Percentiles rank a stretch among this genome's conserved stretches.
Conservation (phyloP, 2,888 invertebrate genomes). For the Uloborus plumipes region DNA sequence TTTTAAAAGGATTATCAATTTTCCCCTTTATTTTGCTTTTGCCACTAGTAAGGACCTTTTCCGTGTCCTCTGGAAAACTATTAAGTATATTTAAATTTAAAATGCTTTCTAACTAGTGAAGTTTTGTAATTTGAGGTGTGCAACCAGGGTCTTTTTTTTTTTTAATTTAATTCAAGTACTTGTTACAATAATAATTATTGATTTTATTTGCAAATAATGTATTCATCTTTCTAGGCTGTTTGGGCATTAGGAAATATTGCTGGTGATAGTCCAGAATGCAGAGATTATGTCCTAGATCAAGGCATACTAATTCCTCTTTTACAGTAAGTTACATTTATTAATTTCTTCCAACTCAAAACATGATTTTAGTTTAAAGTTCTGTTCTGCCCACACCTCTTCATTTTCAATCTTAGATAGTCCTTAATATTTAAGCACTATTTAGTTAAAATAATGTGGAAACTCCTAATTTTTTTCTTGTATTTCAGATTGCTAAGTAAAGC, state of each 20-base stretch:
- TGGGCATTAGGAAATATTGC: constrained; percentile 98
- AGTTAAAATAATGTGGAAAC: neutral
- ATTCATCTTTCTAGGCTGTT: constrained; percentile 76
- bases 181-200: neutral
- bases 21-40: too few relatives aligned
- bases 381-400: too few relatives aligned
- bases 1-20: too few relatives aligned
- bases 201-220: neutral
- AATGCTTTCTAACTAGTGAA: too few relatives aligned
- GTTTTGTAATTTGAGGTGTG: too few relatives aligned
- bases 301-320: constrained; percentile 88
- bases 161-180: neutral
- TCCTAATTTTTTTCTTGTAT: constrained; percentile 54
- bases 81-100: too few relatives aligned
- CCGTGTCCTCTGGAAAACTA: too few relatives aligned
- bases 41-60: too few relatives aligned
- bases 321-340: constrained; percentile 77
- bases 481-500: constrained; percentile 85
- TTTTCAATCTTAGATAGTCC: neutral
- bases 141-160: too few relatives aligned
- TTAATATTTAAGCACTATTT: neutral
- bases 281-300: constrained; percentile 89
- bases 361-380: neutral
- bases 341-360: neutral
- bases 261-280: constrained; percentile 92